Conservation (phyloP, 2,797 vertebrate species). For the Pseudocheirus occidentalis region DNA sequence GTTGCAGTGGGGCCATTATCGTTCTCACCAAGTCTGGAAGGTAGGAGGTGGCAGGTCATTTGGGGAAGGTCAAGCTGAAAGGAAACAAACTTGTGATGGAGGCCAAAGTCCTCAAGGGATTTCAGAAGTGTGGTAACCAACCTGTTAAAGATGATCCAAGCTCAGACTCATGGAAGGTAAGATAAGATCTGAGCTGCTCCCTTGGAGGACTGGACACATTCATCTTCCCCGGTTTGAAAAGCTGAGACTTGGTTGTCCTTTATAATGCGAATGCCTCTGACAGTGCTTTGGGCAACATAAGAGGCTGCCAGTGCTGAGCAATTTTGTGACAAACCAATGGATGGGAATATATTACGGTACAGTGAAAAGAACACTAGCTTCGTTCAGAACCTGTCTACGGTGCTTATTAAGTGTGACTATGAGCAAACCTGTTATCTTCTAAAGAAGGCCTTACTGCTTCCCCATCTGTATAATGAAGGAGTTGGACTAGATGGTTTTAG, state of each 20-base stretch:
- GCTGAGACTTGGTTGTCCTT: neutral
- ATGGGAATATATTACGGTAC: neutral
- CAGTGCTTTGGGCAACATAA: neutral
- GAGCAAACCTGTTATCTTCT: no score
- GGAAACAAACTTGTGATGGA: constrained; percentile 34
- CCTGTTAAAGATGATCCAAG: neutral
- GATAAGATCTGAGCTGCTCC: neutral
- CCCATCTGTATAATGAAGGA: no score
- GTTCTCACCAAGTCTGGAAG: constrained; percentile 98
- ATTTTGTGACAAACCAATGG: neutral
- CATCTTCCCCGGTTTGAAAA: neutral
- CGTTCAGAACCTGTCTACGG: neutral
- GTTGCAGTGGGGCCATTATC: constrained; percentile 96
- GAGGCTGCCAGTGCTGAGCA: neutral
- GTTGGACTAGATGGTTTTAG: no score
- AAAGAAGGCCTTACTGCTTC: no score
- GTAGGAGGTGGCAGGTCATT: constrained; percentile 86
- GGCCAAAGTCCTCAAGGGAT: neutral
- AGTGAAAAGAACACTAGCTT: neutral
- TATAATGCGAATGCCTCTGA: neutral
- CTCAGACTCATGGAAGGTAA: neutral
- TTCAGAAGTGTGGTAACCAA: neutral
- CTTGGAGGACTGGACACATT: neutral
- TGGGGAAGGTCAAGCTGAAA: constrained; percentile 61
- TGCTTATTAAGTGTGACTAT: no score